These are phyloP conservation scores for Donacobius atricapilla DNA, from an alignment of 2,113 vertebrate species.

Conservation along the genomic window DNA sequence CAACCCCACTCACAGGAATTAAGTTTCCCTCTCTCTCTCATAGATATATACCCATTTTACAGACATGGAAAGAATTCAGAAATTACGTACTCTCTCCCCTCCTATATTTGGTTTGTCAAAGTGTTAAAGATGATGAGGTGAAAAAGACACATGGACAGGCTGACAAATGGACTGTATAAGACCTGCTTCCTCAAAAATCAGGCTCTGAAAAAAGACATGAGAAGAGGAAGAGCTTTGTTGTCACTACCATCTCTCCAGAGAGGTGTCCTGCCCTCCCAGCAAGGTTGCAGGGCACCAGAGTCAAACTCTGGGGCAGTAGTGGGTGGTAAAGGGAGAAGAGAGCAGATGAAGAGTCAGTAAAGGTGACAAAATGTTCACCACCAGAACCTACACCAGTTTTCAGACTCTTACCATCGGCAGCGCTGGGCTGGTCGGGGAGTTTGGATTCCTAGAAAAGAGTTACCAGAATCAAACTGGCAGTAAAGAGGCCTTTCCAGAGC, in stretches of 20 bases:
- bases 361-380: neutral
- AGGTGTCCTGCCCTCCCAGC: neutral
- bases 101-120: neutral
- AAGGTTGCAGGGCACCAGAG: neutral
- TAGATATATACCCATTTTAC: neutral
- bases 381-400: neutral
- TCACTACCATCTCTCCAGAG: neutral
- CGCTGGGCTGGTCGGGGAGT: neutral
- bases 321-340: neutral
- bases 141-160: neutral
- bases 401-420: constrained; percentile 18
- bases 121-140: neutral
- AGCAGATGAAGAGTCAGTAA: neutral
- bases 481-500: neutral
- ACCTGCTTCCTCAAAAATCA: neutral
- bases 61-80: neutral
- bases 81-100: neutral
- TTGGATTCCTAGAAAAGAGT: constrained; percentile 20
- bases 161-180: neutral
- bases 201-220: neutral
- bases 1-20: neutral
- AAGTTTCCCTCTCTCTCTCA: neutral
- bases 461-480: neutral
- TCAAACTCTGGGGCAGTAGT: neutral
- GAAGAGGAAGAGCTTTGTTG: neutral